These are phyloP conservation scores for Discoglossus pictus DNA, from an alignment of 2,797 vertebrate genomes.

Conservation along the genomic window DNA sequence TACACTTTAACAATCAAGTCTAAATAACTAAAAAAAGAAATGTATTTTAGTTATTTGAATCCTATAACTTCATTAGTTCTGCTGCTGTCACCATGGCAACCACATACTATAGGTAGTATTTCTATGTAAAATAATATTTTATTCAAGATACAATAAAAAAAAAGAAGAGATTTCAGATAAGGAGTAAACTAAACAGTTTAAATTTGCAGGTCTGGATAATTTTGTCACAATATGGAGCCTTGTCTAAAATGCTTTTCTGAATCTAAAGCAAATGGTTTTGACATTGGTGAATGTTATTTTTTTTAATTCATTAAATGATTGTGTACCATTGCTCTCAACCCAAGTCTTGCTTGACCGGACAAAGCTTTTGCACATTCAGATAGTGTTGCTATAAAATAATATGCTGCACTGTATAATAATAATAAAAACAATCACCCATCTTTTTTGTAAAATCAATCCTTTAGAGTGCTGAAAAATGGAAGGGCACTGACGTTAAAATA, in stretches of 20 bases:
- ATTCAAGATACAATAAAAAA: conserved; percentile 36
- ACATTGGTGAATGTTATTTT: conserved; percentile 90
- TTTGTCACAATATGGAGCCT: conserved; percentile 7
- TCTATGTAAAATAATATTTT: conserved; percentile 5
- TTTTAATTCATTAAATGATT: conserved; percentile 73
- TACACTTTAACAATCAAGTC: too few species aligned
- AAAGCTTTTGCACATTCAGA: conserved; percentile 36
- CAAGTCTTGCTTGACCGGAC: conserved; percentile 37
- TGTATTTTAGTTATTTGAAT: too few species aligned
- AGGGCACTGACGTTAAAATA: background rate
- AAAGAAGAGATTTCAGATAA: background rate
- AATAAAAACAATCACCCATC: background rate
- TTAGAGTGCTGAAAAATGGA: conserved; percentile 11
- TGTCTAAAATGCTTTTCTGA: conserved; percentile 10
- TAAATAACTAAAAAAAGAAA: background rate
- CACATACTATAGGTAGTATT: background rate
- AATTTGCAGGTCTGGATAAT: background rate
- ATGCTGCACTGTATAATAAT: conserved; percentile 37
- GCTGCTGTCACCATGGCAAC: too few species aligned
- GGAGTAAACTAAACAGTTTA: conserved; percentile 6
- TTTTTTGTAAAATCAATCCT: conserved; percentile 14
- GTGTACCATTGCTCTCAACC: conserved; percentile 33
- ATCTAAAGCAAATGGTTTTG: conserved; percentile 74
- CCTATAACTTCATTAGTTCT: too few species aligned
- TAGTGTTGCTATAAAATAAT: conserved; percentile 21